Base-by-base conservation (phyloP, 2,888 invertebrate species). In the Keiferia lycopersicella region DNA sequence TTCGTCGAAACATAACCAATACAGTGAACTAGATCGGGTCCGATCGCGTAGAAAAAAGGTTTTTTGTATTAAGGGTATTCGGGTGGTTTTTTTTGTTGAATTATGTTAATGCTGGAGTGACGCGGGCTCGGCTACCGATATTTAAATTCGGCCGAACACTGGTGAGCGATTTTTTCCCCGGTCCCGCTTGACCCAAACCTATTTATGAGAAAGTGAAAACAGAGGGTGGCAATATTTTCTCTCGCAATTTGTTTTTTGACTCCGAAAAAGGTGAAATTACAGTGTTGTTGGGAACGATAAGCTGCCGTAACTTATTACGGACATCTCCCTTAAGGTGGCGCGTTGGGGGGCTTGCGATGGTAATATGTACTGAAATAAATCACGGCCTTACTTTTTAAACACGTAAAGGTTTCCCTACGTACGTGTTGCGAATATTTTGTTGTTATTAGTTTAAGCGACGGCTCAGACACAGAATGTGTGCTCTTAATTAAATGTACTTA, bases 71-170 rank as follows among this genome's bases (percentile, higher is more conserved):
- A 68, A 77, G 81, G 79, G 79, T 73, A 30, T 26, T 57, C 48
- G 80, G 77, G 79, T 79, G 74, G 82, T 88, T 88, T 85, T 48
- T 62, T 89, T 87, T 87, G 86, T 84, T 82, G 84, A 86, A 86
- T 88, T 91, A 91, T 90, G 88, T 82, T 88, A 90, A 90, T 89
- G 77, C 69, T 68, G 72, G 77, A 83, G 80, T 83, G 88, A 84
- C 84, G 84, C 81, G 79, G 82, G 79, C 81, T 74, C 81, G 73
- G 82, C 83, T 83, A 82, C 82, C 83, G 80, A 88, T 87, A 88
- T 89, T 89, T 87, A 88, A 88, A 88, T 89, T 83, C 79, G 75
- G 73, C 73, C 76, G 70, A 77, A 76, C 76, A 77, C 76, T 77
- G 77, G 76, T 77, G 75, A 78, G 76, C 78, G 74, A 77, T 79